A percentile compares a stretch with the other conserved stretches of the same genome.
These are phyloP conservation scores for Apodemia hepburni DNA, from an alignment of 2,888 invertebrate genomes.

Conservation along the genomic window DNA sequence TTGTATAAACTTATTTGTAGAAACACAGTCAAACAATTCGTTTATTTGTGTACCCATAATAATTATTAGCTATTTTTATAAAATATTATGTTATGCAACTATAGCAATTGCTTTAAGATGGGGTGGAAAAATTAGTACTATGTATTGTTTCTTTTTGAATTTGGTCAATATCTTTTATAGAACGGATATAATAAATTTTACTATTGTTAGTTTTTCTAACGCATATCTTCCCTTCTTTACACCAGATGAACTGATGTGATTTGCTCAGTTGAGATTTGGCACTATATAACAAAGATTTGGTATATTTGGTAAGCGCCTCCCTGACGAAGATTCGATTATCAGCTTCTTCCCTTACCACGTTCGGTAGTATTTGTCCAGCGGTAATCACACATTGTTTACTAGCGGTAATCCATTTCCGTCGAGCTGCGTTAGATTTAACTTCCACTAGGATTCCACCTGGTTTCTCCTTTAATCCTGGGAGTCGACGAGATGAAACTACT, in stretches of 20 bases:
- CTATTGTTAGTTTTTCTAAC: conserved; percentile 26
- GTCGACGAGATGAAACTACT: neutral
- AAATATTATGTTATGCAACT: neutral
- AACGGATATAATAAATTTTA: conserved; percentile 24
- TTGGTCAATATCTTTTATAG: neutral
- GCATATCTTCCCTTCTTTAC: conserved; percentile 30
- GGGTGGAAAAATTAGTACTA: neutral
- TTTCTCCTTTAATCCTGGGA: conserved; percentile 15
- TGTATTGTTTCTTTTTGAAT: neutral
- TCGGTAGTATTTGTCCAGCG: conserved; percentile 24
- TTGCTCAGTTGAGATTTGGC: conserved; percentile 26
- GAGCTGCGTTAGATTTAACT: conserved; percentile 25
- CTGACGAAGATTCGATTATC: conserved; percentile 26
- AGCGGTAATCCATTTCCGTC: conserved; percentile 28
- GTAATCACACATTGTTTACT: conserved; percentile 27
- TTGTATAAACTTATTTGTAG: neutral
- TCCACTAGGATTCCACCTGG: conserved; percentile 21
- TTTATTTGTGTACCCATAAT: neutral
- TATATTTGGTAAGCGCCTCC: conserved; percentile 30
- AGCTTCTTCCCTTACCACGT: conserved; percentile 24
- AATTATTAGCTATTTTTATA: neutral
- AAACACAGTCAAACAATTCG: neutral
- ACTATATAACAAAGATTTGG: conserved; percentile 28
- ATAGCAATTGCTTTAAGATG: neutral
- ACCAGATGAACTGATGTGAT: conserved; percentile 30